phyloP scores from a whole-genome alignment of 2,888 invertebrate genomes.

The Ophioninae sp. region DNA sequence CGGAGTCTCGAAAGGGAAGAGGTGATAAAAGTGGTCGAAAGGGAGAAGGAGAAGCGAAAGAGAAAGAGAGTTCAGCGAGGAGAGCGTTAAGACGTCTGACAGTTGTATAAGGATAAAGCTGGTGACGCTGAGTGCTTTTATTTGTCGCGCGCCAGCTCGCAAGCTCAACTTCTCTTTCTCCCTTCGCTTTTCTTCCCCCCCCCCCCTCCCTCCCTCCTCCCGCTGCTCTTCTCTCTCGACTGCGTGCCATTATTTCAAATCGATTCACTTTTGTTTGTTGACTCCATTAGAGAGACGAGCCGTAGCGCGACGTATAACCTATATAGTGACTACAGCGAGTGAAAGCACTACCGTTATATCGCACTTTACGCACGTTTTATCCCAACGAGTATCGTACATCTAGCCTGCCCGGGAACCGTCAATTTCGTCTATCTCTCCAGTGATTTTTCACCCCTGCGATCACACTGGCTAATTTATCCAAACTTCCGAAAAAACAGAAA shows the following conservation, averaged over 20 bases:
- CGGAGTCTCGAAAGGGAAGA: background rate
- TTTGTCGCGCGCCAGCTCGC: constrained; percentile 75
- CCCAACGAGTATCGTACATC: background rate
- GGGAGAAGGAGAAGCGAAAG: constrained; percentile 18
- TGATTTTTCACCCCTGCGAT: no score
- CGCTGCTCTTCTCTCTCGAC: constrained; percentile 62
- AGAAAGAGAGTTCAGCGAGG: constrained; percentile 29
- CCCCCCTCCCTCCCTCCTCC: constrained; percentile 30
- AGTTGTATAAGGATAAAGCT: constrained; percentile 79
- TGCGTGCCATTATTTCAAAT: constrained; percentile 78
- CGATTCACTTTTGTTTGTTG: constrained; percentile 79
- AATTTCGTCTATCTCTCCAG: constrained; percentile 7
- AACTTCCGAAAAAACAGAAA: no score
- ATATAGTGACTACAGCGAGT: constrained; percentile 49
- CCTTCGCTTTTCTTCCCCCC: constrained; percentile 39
- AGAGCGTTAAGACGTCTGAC: constrained; percentile 77
- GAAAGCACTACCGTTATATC: constrained; percentile 60
- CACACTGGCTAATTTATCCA: no score
- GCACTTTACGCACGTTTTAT: constrained; percentile 53
- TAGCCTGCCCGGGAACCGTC: background rate
- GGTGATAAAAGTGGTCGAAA: background rate
- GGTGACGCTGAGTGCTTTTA: constrained; percentile 79
- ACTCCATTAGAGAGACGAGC: constrained; percentile 74
- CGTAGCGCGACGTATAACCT: constrained; percentile 45
- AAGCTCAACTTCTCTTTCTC: constrained; percentile 55